Conservation (phyloP, 2,888 invertebrate species). For the Tipula vernalis region DNA sequence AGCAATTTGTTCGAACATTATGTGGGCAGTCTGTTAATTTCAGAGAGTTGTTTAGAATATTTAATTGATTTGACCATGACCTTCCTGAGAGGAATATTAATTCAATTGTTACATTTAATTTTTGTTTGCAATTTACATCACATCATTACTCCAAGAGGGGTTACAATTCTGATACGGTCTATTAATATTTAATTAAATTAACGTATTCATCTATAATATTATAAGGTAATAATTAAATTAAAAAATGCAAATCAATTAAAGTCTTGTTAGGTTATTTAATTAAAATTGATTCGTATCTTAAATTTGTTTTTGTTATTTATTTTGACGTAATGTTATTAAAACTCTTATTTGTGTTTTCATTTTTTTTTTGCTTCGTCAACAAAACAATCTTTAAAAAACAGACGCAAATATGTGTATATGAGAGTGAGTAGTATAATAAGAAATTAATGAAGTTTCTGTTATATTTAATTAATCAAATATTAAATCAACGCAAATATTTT, state of each 20-base stretch:
- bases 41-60: not conserved
- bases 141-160: not conserved
- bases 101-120: not conserved
- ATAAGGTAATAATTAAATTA: not conserved
- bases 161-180: not conserved
- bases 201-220: not conserved
- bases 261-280: not conserved
- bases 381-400: not conserved
- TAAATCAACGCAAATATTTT: not conserved
- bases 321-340: not conserved
- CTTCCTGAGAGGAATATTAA: not conserved
- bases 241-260: not conserved
- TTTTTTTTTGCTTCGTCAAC: not conserved
- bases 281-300: not conserved
- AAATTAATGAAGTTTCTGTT: not conserved
- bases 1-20: not conserved
- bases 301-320: not conserved
- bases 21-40: not conserved
- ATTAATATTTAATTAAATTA: not conserved
- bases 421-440: not conserved
- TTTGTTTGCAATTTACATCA: not conserved
- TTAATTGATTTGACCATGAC: not conserved
- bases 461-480: not conserved
- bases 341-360: not conserved
- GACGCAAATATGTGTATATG: not conserved